Percentiles rank a stretch among this genome's conserved stretches.
Conservation (phyloP, 2,113 vertebrate genomes). For the Rhinoderma darwinii region DNA sequence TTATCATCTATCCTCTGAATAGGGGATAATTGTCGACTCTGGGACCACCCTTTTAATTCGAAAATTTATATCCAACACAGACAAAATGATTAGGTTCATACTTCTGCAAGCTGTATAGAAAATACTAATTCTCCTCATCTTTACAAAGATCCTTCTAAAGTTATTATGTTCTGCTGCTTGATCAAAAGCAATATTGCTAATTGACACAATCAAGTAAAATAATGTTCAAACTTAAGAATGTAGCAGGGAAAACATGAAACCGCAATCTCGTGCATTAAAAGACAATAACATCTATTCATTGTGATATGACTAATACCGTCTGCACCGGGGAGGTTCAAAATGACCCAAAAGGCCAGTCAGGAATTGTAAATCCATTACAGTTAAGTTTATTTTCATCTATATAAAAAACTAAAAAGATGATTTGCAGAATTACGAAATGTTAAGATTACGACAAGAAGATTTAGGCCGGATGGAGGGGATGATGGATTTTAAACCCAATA, state of each 20-base stretch:
- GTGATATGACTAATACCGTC: background rate
- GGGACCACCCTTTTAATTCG: background rate
- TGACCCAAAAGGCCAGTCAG: too few relatives aligned
- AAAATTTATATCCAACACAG: background rate
- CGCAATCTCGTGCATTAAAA: background rate
- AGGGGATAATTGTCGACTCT: too few relatives aligned
- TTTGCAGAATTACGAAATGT: background rate
- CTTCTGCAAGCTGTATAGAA: background rate
- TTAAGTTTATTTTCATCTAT: too few relatives aligned
- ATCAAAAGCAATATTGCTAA: constrained; percentile 6
- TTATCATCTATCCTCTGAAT: too few relatives aligned
- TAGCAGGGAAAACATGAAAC: background rate
- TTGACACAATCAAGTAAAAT: background rate
- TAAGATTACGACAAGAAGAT: background rate
- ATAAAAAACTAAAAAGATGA: too few relatives aligned
- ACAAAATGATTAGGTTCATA: background rate
- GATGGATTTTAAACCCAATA: background rate
- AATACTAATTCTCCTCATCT: background rate
- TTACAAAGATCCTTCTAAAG: background rate
- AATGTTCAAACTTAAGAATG: background rate
- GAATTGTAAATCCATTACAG: too few relatives aligned
- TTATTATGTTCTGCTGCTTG: background rate
- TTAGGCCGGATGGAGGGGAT: background rate
- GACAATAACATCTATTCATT: background rate
- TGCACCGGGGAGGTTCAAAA: background rate